These are phyloP conservation scores for Drosophila parthenogenetica DNA, from an alignment of 2,888 invertebrate genomes.

Conservation along the genomic window DNA sequence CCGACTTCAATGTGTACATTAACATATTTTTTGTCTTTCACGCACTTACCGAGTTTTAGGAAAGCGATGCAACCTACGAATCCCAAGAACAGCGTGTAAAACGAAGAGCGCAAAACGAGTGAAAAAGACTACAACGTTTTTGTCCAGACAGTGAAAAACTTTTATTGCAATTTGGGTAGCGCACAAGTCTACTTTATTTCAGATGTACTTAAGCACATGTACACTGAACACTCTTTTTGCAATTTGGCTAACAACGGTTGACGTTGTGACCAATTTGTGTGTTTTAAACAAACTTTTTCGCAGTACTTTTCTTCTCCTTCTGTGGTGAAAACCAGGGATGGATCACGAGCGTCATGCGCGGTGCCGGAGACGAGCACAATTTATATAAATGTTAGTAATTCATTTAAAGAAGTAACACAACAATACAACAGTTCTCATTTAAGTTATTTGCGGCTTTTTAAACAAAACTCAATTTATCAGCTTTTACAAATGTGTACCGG, in stretches of 20 bases:
- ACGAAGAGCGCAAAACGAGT: constrained; percentile 76
- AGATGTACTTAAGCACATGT: constrained; percentile 38
- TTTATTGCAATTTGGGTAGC: constrained; percentile 30
- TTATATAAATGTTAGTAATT: constrained; percentile 29
- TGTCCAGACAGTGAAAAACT: constrained; percentile 52
- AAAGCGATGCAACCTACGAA: constrained; percentile 60
- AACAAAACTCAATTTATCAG: neutral
- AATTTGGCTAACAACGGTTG: constrained; percentile 56
- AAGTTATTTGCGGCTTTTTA: constrained; percentile 6
- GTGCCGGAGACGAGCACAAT: constrained; percentile 45
- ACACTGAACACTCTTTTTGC: constrained; percentile 37
- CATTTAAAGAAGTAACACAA: neutral
- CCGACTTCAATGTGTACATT: constrained; percentile 15
- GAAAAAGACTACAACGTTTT: constrained; percentile 69
- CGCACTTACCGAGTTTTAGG: constrained; percentile 69
- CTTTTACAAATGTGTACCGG: constrained; percentile 43
- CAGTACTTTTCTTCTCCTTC: constrained; percentile 69
- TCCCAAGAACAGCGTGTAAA: constrained; percentile 71
- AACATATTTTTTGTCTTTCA: constrained; percentile 28
- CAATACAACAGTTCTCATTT: constrained; percentile 1
- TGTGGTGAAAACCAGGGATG: constrained; percentile 63
- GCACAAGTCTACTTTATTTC: constrained; percentile 29
- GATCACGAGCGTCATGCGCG: constrained; percentile 63
- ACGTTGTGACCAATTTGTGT: constrained; percentile 66
- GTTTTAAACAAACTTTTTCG: constrained; percentile 69